These are phyloP conservation scores for Conistra vaccinii DNA, from an alignment of 2,888 invertebrate species.

Conservation along the genomic window DNA sequence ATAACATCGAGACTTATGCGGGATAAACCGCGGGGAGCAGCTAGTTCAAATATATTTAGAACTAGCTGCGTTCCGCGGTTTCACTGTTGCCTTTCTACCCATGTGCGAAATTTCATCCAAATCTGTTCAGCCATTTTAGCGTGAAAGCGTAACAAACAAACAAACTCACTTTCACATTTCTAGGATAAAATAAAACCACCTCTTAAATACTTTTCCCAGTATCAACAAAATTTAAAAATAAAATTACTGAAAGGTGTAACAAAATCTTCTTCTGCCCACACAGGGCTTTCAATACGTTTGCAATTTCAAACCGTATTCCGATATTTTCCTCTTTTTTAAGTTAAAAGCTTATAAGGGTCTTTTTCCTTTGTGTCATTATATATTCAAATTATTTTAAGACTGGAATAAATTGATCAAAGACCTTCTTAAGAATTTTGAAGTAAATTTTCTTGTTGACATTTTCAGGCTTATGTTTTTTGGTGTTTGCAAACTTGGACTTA, in stretches of 20 bases:
- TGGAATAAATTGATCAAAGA: constrained; percentile 51
- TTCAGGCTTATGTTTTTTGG: neutral
- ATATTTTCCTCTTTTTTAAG: constrained; percentile 21
- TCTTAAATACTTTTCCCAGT: neutral
- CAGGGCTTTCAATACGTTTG: constrained; percentile 29
- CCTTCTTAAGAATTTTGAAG: constrained; percentile 9
- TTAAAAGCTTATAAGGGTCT: constrained; percentile 26
- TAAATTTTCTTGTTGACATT: constrained; percentile 18
- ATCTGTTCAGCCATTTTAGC: no score
- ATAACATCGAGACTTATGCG: no score
- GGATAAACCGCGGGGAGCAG: no score
- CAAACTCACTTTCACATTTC: no score
- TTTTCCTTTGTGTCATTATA: constrained; percentile 33
- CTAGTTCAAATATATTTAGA: no score
- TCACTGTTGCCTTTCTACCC: no score
- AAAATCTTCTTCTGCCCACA: neutral
- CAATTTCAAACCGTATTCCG: constrained; percentile 48
- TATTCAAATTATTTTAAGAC: constrained; percentile 51
- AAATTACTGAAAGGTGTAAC: constrained; percentile 10
- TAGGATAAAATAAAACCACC: neutral
- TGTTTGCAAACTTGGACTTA: constrained; percentile 5
- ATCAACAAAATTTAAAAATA: constrained; percentile 3
- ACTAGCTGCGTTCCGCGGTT: no score
- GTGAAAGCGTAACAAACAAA: no score
- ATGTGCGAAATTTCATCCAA: no score